Conservation (phyloP, 2,888 invertebrate species). For the Drosophila cognata region DNA sequence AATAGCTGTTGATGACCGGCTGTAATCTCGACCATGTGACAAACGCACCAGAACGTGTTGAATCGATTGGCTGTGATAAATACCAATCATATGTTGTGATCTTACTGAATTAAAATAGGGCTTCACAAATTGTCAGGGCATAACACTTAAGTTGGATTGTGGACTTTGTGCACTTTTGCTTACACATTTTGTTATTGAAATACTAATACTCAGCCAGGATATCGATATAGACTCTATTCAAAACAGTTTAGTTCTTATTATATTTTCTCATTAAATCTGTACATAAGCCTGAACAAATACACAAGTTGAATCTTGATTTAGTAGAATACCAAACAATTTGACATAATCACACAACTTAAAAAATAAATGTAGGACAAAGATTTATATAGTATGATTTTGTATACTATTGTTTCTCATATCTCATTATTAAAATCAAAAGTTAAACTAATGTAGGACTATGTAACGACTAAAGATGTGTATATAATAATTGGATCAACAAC, state of each 20-base stretch:
- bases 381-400: not conserved
- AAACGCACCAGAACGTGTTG: not conserved
- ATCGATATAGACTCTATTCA: not conserved
- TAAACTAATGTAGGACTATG: not conserved
- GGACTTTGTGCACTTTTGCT: not conserved
- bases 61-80: not conserved
- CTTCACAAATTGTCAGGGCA: not conserved
- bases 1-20: not conserved
- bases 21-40: slow-evolving; percentile 3
- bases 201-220: not conserved
- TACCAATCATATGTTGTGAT: not conserved
- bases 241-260: not conserved
- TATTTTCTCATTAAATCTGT: not conserved
- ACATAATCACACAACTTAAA: not conserved
- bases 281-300: not conserved
- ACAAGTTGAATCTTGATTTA: not conserved
- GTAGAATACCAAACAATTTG: not conserved
- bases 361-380: not conserved
- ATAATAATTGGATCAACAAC: not conserved
- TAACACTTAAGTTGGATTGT: not conserved
- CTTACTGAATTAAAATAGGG: not conserved
- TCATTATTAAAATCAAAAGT: not conserved
- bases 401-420: not conserved
- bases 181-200: too few species aligned
- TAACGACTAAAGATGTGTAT: not conserved